phyloP scores from a whole-genome alignment of 2,888 invertebrate species.

The Creontiades dilutus region DNA sequence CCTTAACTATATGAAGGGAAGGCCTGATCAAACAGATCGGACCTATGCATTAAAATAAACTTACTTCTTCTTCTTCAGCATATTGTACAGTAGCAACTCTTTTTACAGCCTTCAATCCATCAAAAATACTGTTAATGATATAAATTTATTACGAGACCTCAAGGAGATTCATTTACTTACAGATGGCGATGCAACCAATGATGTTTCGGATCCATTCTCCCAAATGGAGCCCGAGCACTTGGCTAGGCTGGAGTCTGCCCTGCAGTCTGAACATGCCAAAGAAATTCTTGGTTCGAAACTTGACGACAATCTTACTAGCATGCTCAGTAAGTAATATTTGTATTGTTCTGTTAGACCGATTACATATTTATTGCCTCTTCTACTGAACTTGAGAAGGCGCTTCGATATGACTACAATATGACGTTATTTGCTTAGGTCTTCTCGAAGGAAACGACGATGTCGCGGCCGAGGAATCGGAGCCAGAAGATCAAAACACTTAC shows the following conservation, averaged over 20 bases:
- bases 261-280: slow-evolving; percentile 81
- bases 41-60: no score
- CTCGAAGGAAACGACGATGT: slow-evolving; percentile 72
- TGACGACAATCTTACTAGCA: slow-evolving; percentile 70
- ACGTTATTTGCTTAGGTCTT: slow-evolving; percentile 63
- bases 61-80: no score
- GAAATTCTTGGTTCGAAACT: slow-evolving; percentile 79
- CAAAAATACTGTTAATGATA: no score
- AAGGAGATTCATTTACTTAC: neutral
- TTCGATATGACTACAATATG: neutral
- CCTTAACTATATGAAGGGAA: no score
- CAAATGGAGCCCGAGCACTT: slow-evolving; percentile 81
- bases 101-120: no score
- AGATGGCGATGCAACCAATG: slow-evolving; percentile 72
- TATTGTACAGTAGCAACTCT: no score
- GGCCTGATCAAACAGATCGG: no score
- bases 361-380: neutral
- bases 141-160: no score
- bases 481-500: slow-evolving; percentile 4
- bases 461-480: neutral
- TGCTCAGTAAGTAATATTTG: slow-evolving; percentile 71
- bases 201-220: slow-evolving; percentile 79
- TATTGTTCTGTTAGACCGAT: neutral
- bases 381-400: neutral
- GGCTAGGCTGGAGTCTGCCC: slow-evolving; percentile 80